phyloP scores from a whole-genome alignment of 2,888 invertebrate species.

The Cryptocheilus praepositus region DNA sequence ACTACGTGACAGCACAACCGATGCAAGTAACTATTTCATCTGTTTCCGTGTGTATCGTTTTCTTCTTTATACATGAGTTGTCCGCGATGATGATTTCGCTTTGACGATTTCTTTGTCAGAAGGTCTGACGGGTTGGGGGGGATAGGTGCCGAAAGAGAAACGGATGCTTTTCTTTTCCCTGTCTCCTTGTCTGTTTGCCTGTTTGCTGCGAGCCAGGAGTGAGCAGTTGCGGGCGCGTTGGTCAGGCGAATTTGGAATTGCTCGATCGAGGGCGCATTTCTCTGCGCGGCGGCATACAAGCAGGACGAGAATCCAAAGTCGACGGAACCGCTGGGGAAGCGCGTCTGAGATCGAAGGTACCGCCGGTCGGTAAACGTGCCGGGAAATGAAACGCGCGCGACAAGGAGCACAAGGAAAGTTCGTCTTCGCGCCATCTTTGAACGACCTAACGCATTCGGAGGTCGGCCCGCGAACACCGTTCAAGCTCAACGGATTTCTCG shows the following conservation, averaged over 20 bases:
- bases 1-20: constrained; percentile 75
- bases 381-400: background rate
- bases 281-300: too few relatives aligned
- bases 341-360: constrained; percentile 25
- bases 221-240: too few relatives aligned
- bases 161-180: too few relatives aligned
- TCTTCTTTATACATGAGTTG: constrained; percentile 46
- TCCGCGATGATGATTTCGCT: constrained; percentile 4
- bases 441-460: background rate
- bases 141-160: too few relatives aligned
- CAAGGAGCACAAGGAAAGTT: too few relatives aligned
- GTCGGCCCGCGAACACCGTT: background rate
- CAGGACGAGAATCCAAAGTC: too few relatives aligned
- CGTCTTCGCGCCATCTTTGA: constrained; percentile 39
- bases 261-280: too few relatives aligned
- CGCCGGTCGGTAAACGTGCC: constrained; percentile 35
- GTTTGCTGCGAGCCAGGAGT: too few relatives aligned
- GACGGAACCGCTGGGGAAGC: too few relatives aligned
- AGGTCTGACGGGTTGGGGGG: background rate
- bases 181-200: background rate
- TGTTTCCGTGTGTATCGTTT: constrained; percentile 43
- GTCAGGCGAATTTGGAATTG: too few relatives aligned
- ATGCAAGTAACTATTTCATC: constrained; percentile 74
- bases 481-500: background rate
- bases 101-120: background rate